A percentile compares a stretch with the other conserved stretches of the same genome.
These are phyloP conservation scores for Eumeta japonica DNA, from an alignment of 1,140 invertebrate species.

Conservation along the genomic window DNA sequence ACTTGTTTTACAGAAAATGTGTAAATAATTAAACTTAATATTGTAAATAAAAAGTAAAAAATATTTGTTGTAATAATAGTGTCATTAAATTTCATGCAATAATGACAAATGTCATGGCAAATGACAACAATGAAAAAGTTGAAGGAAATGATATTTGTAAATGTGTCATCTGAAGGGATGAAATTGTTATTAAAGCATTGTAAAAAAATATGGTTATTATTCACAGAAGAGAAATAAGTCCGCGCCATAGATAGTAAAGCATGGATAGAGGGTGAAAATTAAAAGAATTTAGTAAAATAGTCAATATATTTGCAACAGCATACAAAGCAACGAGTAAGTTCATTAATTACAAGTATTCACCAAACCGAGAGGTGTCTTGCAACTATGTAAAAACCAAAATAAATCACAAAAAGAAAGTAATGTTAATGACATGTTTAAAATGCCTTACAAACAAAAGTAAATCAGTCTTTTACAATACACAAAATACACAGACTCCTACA, in stretches of 20 bases:
- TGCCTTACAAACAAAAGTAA: too few relatives aligned
- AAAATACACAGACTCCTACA: too few relatives aligned
- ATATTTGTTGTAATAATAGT: too few relatives aligned
- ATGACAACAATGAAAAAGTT: slow-evolving; percentile 17
- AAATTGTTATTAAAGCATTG: slow-evolving; percentile 37
- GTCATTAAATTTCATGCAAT: slow-evolving; percentile 43
- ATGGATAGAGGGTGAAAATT: slow-evolving; percentile 52
- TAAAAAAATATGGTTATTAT: slow-evolving; percentile 48
- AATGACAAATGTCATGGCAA: slow-evolving; percentile 38
- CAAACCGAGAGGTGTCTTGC: too few relatives aligned
- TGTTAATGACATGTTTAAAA: too few relatives aligned
- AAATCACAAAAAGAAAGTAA: too few relatives aligned
- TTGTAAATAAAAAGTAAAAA: too few relatives aligned
- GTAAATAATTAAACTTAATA: too few relatives aligned
- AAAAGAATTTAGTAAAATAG: slow-evolving; percentile 53
- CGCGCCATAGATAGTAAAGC: slow-evolving; percentile 42
- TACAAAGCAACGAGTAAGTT: slow-evolving; percentile 46
- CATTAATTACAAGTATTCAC: slow-evolving; percentile 27
- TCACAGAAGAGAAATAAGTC: slow-evolving; percentile 42
- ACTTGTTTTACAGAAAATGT: too few relatives aligned
- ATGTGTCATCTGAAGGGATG: slow-evolving; percentile 18
- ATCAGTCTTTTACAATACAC: too few relatives aligned
- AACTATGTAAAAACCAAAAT: too few relatives aligned
- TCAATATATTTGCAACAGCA: slow-evolving; percentile 56
- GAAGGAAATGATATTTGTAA: slow-evolving; percentile 8